A percentile compares a stretch with the other conserved stretches of the same genome.
These are phyloP conservation scores for Eilema caniola DNA, from an alignment of 2,888 invertebrate species.

Conservation along the genomic window DNA sequence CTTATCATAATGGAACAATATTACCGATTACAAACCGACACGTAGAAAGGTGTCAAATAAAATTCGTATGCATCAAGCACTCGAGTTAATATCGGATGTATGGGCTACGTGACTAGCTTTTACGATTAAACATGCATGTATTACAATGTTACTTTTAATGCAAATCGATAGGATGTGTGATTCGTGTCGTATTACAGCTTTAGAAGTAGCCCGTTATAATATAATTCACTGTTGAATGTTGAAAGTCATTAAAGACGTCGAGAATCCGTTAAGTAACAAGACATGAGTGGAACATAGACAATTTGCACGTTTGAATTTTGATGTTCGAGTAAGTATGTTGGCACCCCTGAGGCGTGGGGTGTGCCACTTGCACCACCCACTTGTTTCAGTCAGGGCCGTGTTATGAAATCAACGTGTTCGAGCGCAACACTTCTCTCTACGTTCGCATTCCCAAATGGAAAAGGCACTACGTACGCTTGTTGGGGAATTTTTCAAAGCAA, in stretches of 20 bases:
- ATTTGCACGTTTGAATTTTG: conserved; percentile 22
- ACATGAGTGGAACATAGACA: conserved; percentile 15
- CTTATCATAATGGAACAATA: conserved; percentile 15
- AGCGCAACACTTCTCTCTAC: conserved; percentile 79
- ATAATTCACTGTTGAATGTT: conserved; percentile 5
- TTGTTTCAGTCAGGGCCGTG: conserved; percentile 82
- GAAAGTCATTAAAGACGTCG: conserved; percentile 1
- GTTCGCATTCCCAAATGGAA: conserved; percentile 82
- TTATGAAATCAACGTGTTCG: conserved; percentile 87
- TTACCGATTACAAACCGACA: conserved; percentile 18
- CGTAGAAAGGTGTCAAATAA: conserved; percentile 27
- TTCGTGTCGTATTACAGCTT: conserved; percentile 10
- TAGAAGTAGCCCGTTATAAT: conserved; percentile 17
- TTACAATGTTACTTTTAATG: conserved; percentile 28
- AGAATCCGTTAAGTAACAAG: conserved; percentile 5
- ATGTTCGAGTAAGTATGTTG: conserved; percentile 23
- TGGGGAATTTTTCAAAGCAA: conserved; percentile 79
- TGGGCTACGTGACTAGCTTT: conserved; percentile 38
- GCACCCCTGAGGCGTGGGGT: conserved; percentile 64
- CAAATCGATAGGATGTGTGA: conserved; percentile 21
- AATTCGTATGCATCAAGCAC: conserved; percentile 38
- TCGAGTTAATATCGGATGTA: conserved; percentile 46
- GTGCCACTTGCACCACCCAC: conserved; percentile 83
- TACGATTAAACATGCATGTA: conserved; percentile 21
- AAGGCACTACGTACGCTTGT: conserved; percentile 69